Base-by-base conservation (phyloP, 2,113 vertebrate genomes). In the Sander lucioperca region DNA sequence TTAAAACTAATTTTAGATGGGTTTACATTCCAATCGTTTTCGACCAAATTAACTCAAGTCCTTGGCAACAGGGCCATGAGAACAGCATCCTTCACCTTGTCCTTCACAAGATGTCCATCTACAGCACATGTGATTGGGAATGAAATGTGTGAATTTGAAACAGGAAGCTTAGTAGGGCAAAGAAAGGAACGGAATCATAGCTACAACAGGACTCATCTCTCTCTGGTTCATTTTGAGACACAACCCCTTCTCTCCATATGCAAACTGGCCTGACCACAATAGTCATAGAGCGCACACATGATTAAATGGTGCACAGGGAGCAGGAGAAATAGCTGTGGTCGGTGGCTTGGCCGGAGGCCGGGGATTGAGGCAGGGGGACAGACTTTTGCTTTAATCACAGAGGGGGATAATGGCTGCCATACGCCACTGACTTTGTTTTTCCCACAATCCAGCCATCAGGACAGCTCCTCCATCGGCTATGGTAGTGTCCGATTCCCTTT, bases 331-430 rank as follows among this genome's bases (percentile, higher is more conserved):
- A 94, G 74, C 92, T 97, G 96, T 94, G 96, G 96, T 97, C 91
- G 90, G 93, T 86, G 95, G 94, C 92, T 96, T 94, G 84, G 92
- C 89, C 47, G 39, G 89, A 78, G 85, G 84, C 83, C 19, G 70
- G 62, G 79, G 74, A 59, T 89, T 75, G 71, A 88, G 53, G 74
- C 73, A 48, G 21, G 77, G 92, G 81, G 83, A 93, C 86, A 93
- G 91, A 93, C 92, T 94, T 80, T 95, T 21, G 58, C 91, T 96
- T 97, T 97, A 95, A 97, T 97, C 96, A 96, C 69, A 83, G 80
- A 84, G 83, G 84, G 84, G 93, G 91, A 94, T 96, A 97, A 97
- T 96, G 73, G 23, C 89, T 95, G 93, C 94, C 96, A 97, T 92
- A 95, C 76, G 79, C 79, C 71, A 79, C 85, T 33, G 72, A 61